These are phyloP conservation scores for Lithophane leautieri DNA, from an alignment of 2,888 invertebrate genomes.

Conservation along the genomic window DNA sequence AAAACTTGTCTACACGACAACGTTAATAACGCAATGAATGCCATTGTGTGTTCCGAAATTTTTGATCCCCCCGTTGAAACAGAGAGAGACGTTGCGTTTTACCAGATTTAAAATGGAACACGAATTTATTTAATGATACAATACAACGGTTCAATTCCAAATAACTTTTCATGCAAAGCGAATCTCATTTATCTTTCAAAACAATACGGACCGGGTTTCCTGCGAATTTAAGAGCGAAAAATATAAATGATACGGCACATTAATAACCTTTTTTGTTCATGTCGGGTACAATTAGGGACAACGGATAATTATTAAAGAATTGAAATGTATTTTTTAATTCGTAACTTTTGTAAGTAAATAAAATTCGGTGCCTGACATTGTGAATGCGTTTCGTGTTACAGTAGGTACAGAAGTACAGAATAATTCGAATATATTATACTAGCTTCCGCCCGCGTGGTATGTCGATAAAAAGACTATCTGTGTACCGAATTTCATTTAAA, in stretches of 20 bases:
- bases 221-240: slow-evolving; percentile 16
- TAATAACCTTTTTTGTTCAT: slow-evolving; percentile 27
- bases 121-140: slow-evolving; percentile 9
- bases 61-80: no score
- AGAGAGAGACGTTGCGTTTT: no score
- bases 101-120: background rate
- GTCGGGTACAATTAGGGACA: slow-evolving; percentile 17
- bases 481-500: no score
- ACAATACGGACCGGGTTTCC: slow-evolving; percentile 14
- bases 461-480: no score
- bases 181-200: slow-evolving; percentile 17
- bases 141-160: slow-evolving; percentile 12
- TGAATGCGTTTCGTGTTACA: background rate
- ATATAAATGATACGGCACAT: slow-evolving; percentile 30
- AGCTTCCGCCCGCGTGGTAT: no score
- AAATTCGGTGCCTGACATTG: background rate
- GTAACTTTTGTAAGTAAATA: background rate
- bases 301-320: background rate
- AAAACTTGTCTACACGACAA: no score
- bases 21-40: no score
- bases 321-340: background rate
- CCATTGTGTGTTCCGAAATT: no score
- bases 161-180: slow-evolving; percentile 27
- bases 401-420: background rate
- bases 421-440: background rate